Evolutionary conservation across 2,888 invertebrate species (phyloP).

Genomic region (Melinopterus prodromus): DNA sequence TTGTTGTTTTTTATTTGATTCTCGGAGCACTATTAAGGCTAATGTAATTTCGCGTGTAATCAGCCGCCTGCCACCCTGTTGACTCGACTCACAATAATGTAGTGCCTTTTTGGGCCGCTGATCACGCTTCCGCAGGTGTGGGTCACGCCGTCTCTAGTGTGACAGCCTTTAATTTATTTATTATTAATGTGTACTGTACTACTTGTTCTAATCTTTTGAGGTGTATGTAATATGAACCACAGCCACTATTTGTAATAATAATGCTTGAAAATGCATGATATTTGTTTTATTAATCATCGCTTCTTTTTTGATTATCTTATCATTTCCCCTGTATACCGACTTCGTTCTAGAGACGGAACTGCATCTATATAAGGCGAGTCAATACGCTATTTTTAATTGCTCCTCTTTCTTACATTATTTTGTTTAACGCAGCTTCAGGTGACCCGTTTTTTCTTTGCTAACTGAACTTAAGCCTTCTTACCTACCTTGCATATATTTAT

Average conservation of each 20-base stretch:
- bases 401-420: too few species aligned
- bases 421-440: too few species aligned
- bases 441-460: not conserved
- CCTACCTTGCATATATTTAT: not conserved
- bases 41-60: constrained; percentile 55
- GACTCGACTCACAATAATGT: constrained; percentile 57
- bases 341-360: not conserved
- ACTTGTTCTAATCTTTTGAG: constrained; percentile 63
- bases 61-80: constrained; percentile 58
- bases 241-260: constrained; percentile 86
- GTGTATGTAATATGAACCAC: constrained; percentile 64
- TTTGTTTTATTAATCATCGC: constrained; percentile 76
- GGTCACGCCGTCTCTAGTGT: constrained; percentile 56
- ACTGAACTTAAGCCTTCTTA: not conserved
- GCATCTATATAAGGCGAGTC: not conserved
- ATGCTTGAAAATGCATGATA: constrained; percentile 88
- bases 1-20: constrained; percentile 10
- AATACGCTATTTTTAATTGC: too few species aligned
- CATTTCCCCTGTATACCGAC: constrained; percentile 10
- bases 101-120: constrained; percentile 62
- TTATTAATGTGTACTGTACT: constrained; percentile 63
- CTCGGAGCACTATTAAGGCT: constrained; percentile 8
- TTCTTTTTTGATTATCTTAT: constrained; percentile 52
- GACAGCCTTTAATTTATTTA: constrained; percentile 54
- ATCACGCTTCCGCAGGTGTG: constrained; percentile 60